A percentile compares a stretch with the other conserved stretches of the same genome.
phyloP scores from a whole-genome alignment of 64 coral and sea anemone genomes.

The Exaiptasia diaphana region DNA sequence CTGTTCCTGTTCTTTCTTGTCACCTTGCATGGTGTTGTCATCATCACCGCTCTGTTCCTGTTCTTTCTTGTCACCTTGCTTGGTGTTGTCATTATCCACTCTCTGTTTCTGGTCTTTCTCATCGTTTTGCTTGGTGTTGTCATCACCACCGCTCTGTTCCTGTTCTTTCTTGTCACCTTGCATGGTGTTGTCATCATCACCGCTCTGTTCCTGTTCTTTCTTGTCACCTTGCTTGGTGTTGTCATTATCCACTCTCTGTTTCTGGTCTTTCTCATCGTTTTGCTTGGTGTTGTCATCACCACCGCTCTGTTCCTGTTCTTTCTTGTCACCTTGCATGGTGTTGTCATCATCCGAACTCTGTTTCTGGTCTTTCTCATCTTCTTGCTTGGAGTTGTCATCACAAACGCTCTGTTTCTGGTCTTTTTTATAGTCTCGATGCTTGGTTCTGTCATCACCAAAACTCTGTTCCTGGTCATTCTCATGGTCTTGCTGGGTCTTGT shows the following conservation, averaged over 20 bases:
- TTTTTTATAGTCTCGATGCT: no score
- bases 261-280: neutral
- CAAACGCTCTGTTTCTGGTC: no score
- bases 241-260: neutral
- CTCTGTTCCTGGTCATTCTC: no score
- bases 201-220: neutral
- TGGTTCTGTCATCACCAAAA: no score
- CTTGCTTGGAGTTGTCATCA: no score
- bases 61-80: neutral
- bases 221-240: neutral
- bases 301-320: no score
- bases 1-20: neutral
- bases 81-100: neutral
- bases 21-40: neutral
- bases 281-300: no score
- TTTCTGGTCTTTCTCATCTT: no score
- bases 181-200: neutral
- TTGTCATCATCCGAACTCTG: no score
- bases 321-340: no score
- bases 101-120: neutral
- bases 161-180: neutral
- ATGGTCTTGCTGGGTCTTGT: no score
- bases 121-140: neutral
- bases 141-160: neutral
- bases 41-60: neutral